phyloP scores from a whole-genome alignment of 2,113 vertebrate genomes.

The Tetrax tetrax region DNA sequence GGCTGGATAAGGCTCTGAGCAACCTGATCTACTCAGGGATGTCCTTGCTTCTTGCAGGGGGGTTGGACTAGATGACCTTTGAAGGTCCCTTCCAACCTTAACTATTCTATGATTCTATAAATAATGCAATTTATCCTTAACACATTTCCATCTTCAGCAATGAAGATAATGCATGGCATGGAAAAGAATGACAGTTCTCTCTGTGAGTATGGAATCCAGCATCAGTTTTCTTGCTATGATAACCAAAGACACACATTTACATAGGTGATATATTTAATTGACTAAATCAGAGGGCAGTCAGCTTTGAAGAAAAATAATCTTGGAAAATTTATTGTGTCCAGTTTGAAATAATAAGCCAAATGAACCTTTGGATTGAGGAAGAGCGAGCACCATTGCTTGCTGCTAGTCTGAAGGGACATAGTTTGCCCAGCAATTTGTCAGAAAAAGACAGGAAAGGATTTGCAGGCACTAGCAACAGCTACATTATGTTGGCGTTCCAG shows the following conservation, averaged over 20 bases:
- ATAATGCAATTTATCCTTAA: background rate
- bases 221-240: background rate
- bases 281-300: background rate
- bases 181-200: background rate
- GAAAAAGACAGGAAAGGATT: background rate
- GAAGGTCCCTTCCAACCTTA: no score
- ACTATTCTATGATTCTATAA: background rate
- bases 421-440: conserved; percentile 8
- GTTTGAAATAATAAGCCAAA: conserved; percentile 23
- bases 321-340: background rate
- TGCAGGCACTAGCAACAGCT: background rate
- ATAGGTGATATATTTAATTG: conserved; percentile 20
- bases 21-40: no score
- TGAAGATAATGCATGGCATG: background rate
- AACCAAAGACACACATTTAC: background rate
- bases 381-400: background rate
- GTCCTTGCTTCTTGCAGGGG: no score
- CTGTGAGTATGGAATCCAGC: background rate
- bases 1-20: no score
- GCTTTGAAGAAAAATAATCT: conserved; percentile 14
- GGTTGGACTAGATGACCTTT: no score
- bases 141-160: background rate
- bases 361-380: background rate
- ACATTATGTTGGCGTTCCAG: background rate
- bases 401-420: background rate